phyloP scores from a whole-genome alignment of 1,140 invertebrate genomes.

The Diachasma alloeum region DNA sequence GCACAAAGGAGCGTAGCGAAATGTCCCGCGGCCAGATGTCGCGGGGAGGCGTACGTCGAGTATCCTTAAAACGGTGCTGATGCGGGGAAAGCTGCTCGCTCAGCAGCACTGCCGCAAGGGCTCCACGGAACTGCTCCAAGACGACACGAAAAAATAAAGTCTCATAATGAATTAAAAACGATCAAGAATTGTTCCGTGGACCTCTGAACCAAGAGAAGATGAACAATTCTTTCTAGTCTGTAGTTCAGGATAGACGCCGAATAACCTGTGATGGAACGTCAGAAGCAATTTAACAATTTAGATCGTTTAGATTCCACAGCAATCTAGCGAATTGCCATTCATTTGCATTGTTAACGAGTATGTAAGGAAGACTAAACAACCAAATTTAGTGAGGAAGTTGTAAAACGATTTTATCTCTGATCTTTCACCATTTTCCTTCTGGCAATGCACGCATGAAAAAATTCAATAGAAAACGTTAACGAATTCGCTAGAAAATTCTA shows the following conservation, averaged over 20 bases:
- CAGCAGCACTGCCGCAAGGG: conserved; percentile 45
- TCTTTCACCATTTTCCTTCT: too few relatives aligned
- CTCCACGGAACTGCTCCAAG: conserved; percentile 47
- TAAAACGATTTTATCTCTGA: neutral
- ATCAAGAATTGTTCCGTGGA: neutral
- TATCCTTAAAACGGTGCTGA: conserved; percentile 55
- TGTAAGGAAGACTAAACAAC: neutral
- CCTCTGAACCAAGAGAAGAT: too few relatives aligned
- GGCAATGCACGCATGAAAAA: too few relatives aligned
- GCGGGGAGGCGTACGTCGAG: conserved; percentile 54
- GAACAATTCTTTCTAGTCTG: neutral
- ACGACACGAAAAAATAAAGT: neutral
- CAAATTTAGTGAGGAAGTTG: neutral
- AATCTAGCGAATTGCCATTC: neutral
- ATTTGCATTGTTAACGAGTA: neutral
- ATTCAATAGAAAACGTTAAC: too few relatives aligned
- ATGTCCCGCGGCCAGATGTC: conserved; percentile 59
- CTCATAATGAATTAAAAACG: neutral
- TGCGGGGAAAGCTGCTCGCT: conserved; percentile 47
- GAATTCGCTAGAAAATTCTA: too few relatives aligned
- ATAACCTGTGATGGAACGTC: conserved; percentile 25
- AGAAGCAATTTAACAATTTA: neutral
- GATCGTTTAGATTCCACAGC: neutral
- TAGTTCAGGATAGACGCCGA: conserved; percentile 1
- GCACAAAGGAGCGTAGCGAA: conserved; percentile 68